Evolutionary conservation across 2,888 invertebrate genomes (phyloP).

Genomic region (Byasa hedistus): DNA sequence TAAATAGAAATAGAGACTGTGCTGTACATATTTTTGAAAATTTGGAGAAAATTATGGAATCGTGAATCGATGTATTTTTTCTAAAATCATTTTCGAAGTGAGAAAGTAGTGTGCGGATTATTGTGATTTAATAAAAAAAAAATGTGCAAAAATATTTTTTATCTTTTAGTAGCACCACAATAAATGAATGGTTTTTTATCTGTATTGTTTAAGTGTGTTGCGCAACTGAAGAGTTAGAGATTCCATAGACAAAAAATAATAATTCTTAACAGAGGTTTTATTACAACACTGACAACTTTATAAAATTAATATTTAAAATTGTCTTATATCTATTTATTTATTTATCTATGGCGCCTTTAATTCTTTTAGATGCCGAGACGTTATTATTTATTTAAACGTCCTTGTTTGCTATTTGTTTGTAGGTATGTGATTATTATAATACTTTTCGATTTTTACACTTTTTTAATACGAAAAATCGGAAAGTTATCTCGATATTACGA

Average conservation of each 20-base stretch:
- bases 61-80: constrained; percentile 49
- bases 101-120: constrained; percentile 44
- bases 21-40: constrained; percentile 48
- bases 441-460: constrained; percentile 32
- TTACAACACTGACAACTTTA: background rate
- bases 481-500: constrained; percentile 21
- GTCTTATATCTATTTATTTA: constrained; percentile 17
- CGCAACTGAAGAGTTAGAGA: constrained; percentile 30
- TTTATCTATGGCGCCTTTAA: constrained; percentile 32
- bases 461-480: constrained; percentile 32
- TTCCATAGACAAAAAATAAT: constrained; percentile 26
- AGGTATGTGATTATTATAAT: constrained; percentile 24
- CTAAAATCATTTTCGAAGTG: constrained; percentile 48
- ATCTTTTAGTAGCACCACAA: constrained; percentile 49
- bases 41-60: constrained; percentile 35
- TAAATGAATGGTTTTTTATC: constrained; percentile 38
- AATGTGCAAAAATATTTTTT: constrained; percentile 51
- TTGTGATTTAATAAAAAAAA: constrained; percentile 37
- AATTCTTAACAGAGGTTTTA: background rate
- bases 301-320: constrained; percentile 1
- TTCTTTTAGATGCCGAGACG: constrained; percentile 32
- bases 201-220: constrained; percentile 35
- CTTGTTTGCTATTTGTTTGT: constrained; percentile 28
- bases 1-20: constrained; percentile 43
- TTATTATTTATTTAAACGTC: constrained; percentile 37